These are phyloP conservation scores for Therioaphis trifolii DNA, from an alignment of 2,888 invertebrate genomes.

Conservation along the genomic window DNA sequence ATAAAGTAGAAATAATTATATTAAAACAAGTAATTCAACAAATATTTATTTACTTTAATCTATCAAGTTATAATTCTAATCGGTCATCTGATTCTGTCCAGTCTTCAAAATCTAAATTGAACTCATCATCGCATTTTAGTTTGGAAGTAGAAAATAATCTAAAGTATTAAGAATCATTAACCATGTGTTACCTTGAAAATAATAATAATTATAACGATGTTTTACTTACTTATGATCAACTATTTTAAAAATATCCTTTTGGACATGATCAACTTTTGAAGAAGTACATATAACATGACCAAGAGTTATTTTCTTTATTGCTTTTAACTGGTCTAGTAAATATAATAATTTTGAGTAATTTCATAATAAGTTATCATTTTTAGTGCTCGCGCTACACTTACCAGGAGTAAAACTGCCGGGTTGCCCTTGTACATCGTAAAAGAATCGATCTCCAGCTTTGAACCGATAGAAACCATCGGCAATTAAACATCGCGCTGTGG, in stretches of 20 bases:
- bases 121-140: constrained; percentile 5
- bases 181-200: background rate
- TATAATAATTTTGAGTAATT: background rate
- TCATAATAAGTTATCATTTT: too few relatives aligned
- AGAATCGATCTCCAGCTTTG: constrained; percentile 80
- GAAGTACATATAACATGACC: constrained; percentile 84
- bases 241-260: constrained; percentile 71
- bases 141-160: constrained; percentile 23
- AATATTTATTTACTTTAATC: too few relatives aligned
- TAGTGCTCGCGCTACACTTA: constrained; percentile 65
- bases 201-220: background rate
- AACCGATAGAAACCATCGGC: constrained; percentile 81
- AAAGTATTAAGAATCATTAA: background rate
- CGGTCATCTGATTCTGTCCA: background rate
- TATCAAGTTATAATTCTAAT: background rate
- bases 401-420: constrained; percentile 70
- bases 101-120: background rate
- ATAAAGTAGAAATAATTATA: too few relatives aligned
- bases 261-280: constrained; percentile 71
- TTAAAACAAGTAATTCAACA: too few relatives aligned
- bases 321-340: constrained; percentile 75
- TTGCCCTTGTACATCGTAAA: constrained; percentile 73
- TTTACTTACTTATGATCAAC: constrained; percentile 51
- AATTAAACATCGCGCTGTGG: constrained; percentile 81
- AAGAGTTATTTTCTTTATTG: constrained; percentile 81